phyloP scores from a whole-genome alignment of 2,888 invertebrate genomes.

The Leptopilina myrica region DNA sequence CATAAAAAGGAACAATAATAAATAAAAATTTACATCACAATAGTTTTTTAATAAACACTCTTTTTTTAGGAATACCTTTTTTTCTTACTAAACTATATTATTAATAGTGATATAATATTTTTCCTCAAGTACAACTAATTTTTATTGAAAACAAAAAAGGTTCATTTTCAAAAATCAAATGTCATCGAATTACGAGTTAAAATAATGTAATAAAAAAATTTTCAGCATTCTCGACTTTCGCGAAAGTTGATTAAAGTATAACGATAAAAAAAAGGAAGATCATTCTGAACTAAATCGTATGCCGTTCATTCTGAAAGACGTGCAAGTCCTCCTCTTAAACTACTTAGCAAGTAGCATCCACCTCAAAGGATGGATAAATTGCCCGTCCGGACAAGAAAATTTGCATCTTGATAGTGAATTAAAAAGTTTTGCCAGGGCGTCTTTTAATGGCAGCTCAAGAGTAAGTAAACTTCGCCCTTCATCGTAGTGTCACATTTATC shows the following conservation, averaged over 20 bases:
- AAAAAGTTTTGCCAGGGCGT: conserved; percentile 66
- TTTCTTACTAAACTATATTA: no score
- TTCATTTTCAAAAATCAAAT: neutral
- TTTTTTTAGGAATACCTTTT: no score
- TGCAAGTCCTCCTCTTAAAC: conserved; percentile 41
- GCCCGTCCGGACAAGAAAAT: conserved; percentile 66
- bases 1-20: no score
- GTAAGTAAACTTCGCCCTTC: conserved; percentile 60
- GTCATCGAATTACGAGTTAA: neutral
- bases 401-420: conserved; percentile 72
- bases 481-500: conserved; percentile 63
- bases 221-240: neutral
- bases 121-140: no score
- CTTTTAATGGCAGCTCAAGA: conserved; percentile 57
- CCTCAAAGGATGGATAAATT: conserved; percentile 67
- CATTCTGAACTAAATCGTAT: conserved; percentile 14
- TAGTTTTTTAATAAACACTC: no score
- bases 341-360: conserved; percentile 64
- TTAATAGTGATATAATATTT: no score
- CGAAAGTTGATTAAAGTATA: conserved; percentile 29
- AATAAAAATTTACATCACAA: no score
- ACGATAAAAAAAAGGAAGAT: conserved; percentile 16
- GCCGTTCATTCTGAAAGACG: conserved; percentile 22
- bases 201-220: conserved; percentile 3
- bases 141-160: no score